These are phyloP conservation scores for Drosophila paulistorum DNA, from an alignment of 1,140 invertebrate species.

Conservation along the genomic window DNA sequence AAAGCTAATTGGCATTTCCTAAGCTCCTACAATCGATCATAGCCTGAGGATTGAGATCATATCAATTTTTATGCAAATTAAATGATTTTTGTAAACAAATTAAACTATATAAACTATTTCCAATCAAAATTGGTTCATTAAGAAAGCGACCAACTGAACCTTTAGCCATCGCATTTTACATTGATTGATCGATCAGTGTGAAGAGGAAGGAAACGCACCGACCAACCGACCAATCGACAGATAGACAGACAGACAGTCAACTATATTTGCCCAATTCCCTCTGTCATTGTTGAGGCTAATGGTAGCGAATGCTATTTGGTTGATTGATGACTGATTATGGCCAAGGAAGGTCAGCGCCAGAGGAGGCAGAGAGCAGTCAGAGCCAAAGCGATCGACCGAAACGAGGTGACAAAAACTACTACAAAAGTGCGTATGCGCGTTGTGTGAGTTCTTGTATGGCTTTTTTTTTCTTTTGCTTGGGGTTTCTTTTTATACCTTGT, in stretches of 20 bases:
- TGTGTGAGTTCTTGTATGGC: conserved; percentile 16
- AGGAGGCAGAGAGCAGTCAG: conserved; percentile 23
- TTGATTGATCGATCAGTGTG: conserved; percentile 17
- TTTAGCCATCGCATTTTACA: conserved; percentile 15
- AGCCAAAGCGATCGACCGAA: conserved; percentile 16
- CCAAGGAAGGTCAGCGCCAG: conserved; percentile 57
- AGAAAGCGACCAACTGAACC: background rate
- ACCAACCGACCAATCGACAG: background rate
- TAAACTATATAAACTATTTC: background rate
- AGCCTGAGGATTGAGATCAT: background rate
- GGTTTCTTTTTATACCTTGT: conserved; percentile 3
- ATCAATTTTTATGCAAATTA: conserved; percentile 7
- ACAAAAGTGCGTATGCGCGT: conserved; percentile 49
- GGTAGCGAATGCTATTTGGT: conserved; percentile 23
- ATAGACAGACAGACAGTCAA: background rate
- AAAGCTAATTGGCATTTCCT: background rate
- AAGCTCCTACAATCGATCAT: background rate
- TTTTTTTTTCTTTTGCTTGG: conserved; percentile 2
- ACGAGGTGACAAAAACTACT: conserved; percentile 50
- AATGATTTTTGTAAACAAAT: conserved; percentile 12
- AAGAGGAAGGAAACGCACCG: conserved; percentile 8
- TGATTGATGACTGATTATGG: conserved; percentile 59
- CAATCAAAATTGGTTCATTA: conserved; percentile 5
- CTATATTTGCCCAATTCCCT: conserved; percentile 3
- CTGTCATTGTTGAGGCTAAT: conserved; percentile 31